A percentile compares a stretch with the other conserved stretches of the same genome.
These are phyloP conservation scores for Hypselothyrea guttata DNA, from an alignment of 2,888 invertebrate species.

Conservation along the genomic window DNA sequence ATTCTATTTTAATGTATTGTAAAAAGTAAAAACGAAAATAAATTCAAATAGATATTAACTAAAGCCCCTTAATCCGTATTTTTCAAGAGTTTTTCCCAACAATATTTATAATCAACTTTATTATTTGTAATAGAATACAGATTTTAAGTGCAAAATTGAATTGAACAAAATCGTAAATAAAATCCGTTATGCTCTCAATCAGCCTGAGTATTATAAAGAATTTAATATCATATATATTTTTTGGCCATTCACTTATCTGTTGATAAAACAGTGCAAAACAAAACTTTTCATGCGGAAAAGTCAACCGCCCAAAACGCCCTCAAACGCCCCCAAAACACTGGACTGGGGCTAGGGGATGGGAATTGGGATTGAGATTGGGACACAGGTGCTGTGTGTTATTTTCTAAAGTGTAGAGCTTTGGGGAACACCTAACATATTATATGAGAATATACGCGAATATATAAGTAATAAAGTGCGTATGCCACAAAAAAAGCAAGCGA, in stretches of 20 bases:
- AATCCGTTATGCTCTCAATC: too few species aligned
- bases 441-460: conserved; percentile 39
- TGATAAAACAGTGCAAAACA: not conserved
- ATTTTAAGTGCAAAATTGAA: too few species aligned
- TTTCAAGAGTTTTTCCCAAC: too few species aligned
- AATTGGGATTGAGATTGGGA: not conserved
- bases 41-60: too few species aligned
- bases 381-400: conserved; percentile 19
- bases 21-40: too few species aligned
- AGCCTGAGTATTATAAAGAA: conserved; percentile 1
- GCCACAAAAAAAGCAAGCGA: conserved; percentile 25
- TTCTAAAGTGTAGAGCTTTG: conserved; percentile 16
- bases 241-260: not conserved
- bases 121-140: too few species aligned
- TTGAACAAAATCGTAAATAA: too few species aligned
- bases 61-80: too few species aligned
- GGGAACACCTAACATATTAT: conserved; percentile 34
- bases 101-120: too few species aligned
- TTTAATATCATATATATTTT: not conserved
- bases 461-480: conserved; percentile 53
- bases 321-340: not conserved
- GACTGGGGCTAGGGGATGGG: conserved; percentile 1
- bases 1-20: too few species aligned
- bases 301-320: conserved; percentile 6
- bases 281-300: conserved; percentile 22